Evolutionary conservation across 2,113 vertebrate genomes (phyloP).

Genomic region (Rousettus leschenaultii): DNA sequence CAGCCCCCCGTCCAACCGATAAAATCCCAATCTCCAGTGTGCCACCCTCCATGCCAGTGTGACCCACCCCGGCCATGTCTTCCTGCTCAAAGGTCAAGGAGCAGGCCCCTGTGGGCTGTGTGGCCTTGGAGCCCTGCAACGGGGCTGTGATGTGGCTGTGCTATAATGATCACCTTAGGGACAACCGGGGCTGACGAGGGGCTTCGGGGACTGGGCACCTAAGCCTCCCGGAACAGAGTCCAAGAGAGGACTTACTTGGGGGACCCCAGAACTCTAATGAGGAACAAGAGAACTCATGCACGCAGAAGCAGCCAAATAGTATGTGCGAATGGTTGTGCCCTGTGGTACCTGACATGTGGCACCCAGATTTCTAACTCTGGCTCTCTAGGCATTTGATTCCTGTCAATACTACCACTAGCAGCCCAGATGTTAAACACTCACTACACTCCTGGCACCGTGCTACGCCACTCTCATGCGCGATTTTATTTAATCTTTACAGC

Average conservation of each 20-base stretch:
- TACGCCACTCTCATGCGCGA: fast-evolving
- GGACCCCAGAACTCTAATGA: not conserved
- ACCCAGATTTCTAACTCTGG: not conserved
- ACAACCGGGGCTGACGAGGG: not conserved
- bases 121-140: not conserved
- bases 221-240: not conserved
- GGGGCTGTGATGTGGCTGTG: not conserved
- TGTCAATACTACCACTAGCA: fast-evolving
- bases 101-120: not conserved
- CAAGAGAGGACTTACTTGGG: not conserved
- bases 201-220: not conserved
- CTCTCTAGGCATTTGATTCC: not conserved
- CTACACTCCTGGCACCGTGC: fast-evolving
- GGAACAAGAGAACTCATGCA: fast-evolving
- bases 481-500: not conserved
- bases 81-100: not conserved
- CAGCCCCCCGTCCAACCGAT: fast-evolving
- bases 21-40: not conserved
- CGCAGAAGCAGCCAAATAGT: not conserved
- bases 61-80: not conserved
- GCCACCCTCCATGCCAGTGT: fast-evolving
- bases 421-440: not conserved
- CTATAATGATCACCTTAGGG: not conserved
- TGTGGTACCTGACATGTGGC: not conserved
- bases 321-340: fast-evolving